Conservation (phyloP, 2,113 vertebrate genomes). For the Gymnarchus niloticus region DNA sequence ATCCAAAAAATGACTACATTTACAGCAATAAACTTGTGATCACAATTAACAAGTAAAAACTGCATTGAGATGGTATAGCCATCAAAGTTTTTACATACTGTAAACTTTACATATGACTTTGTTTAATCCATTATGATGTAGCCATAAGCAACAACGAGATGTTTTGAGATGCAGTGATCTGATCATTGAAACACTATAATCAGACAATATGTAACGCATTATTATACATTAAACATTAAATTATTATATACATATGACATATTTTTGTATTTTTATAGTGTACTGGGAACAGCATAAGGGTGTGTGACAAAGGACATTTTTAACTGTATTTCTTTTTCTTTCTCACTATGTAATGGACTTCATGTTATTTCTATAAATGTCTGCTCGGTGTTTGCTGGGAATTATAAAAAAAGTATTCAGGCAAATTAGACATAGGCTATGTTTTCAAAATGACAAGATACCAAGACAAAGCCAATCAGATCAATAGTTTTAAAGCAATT, state of each 20-base stretch:
- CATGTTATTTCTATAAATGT: not conserved
- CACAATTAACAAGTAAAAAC: not conserved
- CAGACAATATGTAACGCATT: no score
- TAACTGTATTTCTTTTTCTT: not conserved
- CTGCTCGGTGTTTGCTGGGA: not conserved
- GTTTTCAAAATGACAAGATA: conserved; percentile 2
- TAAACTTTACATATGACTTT: not conserved
- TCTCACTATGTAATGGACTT: not conserved
- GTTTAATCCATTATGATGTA: not conserved
- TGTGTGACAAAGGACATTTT: not conserved
- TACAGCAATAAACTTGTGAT: not conserved
- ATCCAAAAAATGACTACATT: not conserved
- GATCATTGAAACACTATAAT: no score
- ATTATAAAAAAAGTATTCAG: not conserved
- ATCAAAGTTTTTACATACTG: not conserved
- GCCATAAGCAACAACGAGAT: not conserved
- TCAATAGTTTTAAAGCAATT: conserved; percentile 42
- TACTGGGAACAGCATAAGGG: not conserved
- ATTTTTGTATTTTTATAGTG: not conserved
- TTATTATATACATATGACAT: not conserved
- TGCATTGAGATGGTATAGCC: not conserved
- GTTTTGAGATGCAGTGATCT: no score
- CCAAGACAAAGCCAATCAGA: conserved; percentile 26
- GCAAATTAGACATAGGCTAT: not conserved
- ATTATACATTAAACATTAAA: not conserved